Conservation (phyloP, 2,113 vertebrate species). For the Boulengerochromis microlepis region DNA sequence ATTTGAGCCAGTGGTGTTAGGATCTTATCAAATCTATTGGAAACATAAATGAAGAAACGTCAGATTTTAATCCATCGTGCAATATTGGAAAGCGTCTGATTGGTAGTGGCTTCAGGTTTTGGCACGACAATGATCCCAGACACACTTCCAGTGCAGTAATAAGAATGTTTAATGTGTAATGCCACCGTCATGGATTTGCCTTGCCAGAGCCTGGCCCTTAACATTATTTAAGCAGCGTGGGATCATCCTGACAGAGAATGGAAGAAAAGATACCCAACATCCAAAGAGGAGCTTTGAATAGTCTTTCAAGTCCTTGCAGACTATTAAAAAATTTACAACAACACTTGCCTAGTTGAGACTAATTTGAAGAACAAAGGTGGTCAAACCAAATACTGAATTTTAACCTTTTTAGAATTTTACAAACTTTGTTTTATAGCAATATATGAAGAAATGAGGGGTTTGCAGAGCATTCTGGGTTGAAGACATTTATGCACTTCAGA, state of each 20-base stretch:
- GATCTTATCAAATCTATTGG: not conserved
- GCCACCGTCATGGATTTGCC: not conserved
- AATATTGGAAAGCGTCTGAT: not conserved
- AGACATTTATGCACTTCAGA: not conserved
- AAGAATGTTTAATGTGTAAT: accelerated
- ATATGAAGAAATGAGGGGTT: not conserved
- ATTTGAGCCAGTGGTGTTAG: not conserved
- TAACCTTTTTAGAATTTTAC: not conserved
- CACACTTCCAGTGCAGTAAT: not conserved
- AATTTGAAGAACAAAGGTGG: not conserved
- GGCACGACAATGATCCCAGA: not conserved
- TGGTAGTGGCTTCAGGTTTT: not conserved
- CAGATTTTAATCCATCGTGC: not conserved
- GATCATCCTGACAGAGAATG: not conserved
- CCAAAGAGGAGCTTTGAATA: not conserved
- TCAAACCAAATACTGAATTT: not conserved
- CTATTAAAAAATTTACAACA: not conserved
- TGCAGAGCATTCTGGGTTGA: not conserved
- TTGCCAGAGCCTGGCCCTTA: not conserved
- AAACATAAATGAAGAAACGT: not conserved
- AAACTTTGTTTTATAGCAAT: not conserved
- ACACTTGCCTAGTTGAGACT: not conserved
- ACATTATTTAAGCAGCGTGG: not conserved
- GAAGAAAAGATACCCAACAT: not conserved
- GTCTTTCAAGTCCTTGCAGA: not conserved